Evolutionary conservation across 2,113 vertebrate genomes (phyloP).

Genomic region (Clinocottus analis): DNA sequence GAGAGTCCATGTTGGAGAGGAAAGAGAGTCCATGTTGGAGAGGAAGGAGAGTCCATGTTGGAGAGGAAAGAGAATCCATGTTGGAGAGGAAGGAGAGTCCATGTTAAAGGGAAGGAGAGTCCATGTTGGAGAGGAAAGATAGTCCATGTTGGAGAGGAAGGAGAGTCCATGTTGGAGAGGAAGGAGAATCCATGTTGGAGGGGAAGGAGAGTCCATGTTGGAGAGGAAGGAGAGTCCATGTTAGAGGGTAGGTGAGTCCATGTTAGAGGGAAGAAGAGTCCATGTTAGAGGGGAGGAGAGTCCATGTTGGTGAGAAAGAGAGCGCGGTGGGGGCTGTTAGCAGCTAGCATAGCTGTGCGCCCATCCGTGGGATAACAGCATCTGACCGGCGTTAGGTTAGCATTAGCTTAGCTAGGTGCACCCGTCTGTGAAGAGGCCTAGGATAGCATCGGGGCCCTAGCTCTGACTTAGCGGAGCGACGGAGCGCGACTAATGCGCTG

Average conservation of each 20-base stretch:
- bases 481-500: conserved; percentile 61
- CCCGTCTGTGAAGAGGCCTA: conserved; percentile 61
- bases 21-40: neutral
- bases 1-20: no score
- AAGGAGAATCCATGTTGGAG: no score
- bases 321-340: conserved; percentile 34
- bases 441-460: conserved; percentile 62
- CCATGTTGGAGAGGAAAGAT: no score
- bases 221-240: neutral
- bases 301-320: conserved; percentile 11
- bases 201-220: neutral
- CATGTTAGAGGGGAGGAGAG: neutral
- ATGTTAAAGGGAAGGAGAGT: conserved; percentile 9
- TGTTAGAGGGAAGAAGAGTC: no score
- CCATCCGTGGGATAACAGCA: conserved; percentile 58
- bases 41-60: neutral
- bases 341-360: conserved; percentile 59
- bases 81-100: neutral
- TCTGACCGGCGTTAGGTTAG: conserved; percentile 71
- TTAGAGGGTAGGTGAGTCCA: no score
- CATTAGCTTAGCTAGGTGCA: conserved; percentile 71
- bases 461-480: conserved; percentile 44
- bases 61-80: conserved; percentile 14
- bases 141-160: conserved; percentile 2
- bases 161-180: neutral